These are phyloP conservation scores for Colletes gigas DNA, from an alignment of 1,140 invertebrate species.

Conservation along the genomic window DNA sequence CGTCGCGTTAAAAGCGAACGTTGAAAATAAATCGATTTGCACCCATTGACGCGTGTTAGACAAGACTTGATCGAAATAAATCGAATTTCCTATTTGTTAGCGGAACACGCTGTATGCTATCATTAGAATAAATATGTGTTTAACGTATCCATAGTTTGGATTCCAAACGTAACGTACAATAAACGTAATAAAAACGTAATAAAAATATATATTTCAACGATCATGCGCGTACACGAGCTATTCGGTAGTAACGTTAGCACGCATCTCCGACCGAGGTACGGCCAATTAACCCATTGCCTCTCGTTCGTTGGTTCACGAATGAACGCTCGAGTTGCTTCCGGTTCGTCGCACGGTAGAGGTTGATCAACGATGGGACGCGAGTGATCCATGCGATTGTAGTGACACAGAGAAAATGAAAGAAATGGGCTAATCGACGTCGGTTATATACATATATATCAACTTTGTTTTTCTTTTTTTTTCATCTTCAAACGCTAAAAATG, in stretches of 20 bases:
- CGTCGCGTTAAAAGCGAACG: background rate
- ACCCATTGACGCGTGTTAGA: background rate
- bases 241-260: conserved; percentile 12
- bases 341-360: background rate
- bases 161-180: conserved; percentile 7
- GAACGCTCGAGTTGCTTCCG: background rate
- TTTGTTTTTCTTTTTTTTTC: conserved; percentile 50
- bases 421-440: conserved; percentile 53
- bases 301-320: conserved; percentile 1
- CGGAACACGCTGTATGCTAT: background rate
- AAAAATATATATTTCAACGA: conserved; percentile 24
- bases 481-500: conserved; percentile 68
- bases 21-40: background rate
- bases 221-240: conserved; percentile 27
- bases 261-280: conserved; percentile 43
- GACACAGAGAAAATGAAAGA: background rate
- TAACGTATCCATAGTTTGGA: conserved; percentile 7
- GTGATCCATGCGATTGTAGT: background rate
- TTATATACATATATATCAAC: conserved; percentile 39
- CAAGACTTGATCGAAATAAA: background rate
- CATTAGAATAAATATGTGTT: conserved; percentile 1
- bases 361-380: conserved; percentile 8
- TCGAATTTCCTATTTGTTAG: background rate
- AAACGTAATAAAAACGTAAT: conserved; percentile 39
- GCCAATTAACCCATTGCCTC: conserved; percentile 59